A percentile compares a stretch with the other conserved stretches of the same genome.
Evolutionary conservation across 2,888 invertebrate species (phyloP).

Genomic region (Elmis aenea): DNA sequence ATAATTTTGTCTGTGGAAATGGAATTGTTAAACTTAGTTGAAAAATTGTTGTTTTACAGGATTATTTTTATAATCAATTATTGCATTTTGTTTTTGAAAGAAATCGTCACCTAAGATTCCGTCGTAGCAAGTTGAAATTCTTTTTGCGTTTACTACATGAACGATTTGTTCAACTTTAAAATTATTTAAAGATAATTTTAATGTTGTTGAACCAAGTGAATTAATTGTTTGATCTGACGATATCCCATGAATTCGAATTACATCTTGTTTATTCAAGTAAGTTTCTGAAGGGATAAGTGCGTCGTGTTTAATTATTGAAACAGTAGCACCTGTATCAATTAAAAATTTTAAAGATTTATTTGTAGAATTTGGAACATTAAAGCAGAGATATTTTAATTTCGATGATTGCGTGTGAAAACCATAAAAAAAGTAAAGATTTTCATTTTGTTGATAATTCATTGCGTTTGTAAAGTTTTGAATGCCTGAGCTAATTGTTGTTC

Average conservation of each 20-base stretch:
- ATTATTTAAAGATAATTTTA: too few relatives aligned
- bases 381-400: too few relatives aligned
- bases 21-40: not conserved
- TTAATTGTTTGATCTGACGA: not conserved
- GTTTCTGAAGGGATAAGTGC: not conserved
- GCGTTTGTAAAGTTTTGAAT: constrained; percentile 5
- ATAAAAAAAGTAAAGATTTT: not conserved
- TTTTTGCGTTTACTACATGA: not conserved
- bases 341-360: constrained; percentile 1
- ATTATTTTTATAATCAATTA: not conserved
- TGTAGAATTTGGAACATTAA: too few relatives aligned
- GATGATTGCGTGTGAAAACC: too few relatives aligned
- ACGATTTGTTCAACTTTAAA: not conserved
- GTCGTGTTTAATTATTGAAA: too few relatives aligned
- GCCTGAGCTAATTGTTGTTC: constrained; percentile 1
- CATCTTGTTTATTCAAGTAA: not conserved
- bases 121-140: constrained; percentile 5
- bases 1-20: not conserved
- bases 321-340: constrained; percentile 8
- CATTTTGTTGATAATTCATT: not conserved
- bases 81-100: constrained; percentile 3
- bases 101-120: constrained; percentile 10
- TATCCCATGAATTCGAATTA: not conserved
- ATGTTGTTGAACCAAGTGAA: not conserved
- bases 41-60: not conserved